These are phyloP conservation scores for Lontra canadensis DNA, from an alignment of 2,113 vertebrate species.

Conservation along the genomic window DNA sequence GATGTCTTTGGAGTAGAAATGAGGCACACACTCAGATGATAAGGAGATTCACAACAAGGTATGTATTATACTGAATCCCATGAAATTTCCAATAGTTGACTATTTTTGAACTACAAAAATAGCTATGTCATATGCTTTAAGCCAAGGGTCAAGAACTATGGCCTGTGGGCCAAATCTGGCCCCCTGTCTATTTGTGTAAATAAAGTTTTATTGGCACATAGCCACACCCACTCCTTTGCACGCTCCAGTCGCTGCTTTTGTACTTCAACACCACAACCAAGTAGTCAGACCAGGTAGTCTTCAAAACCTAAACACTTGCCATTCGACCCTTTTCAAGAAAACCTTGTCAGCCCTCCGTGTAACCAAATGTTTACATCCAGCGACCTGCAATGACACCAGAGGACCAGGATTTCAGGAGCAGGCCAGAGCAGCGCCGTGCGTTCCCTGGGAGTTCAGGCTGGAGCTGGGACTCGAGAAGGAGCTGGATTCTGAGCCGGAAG, in stretches of 20 bases:
- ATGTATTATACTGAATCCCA: background rate
- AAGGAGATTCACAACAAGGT: background rate
- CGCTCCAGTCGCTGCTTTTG: background rate
- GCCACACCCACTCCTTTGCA: background rate
- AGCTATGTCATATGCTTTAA: background rate
- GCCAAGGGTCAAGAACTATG: background rate
- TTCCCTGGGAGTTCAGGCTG: background rate
- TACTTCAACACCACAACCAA: background rate
- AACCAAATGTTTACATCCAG: background rate
- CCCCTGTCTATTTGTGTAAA: background rate
- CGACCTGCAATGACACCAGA: background rate
- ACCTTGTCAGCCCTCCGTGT: background rate
- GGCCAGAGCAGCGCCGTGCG: rapidly evolving
- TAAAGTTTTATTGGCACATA: slow-evolving; percentile 2
- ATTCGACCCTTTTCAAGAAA: background rate
- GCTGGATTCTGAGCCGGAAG: background rate
- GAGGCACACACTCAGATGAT: background rate
- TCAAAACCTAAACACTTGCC: background rate
- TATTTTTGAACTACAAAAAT: background rate
- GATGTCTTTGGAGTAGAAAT: background rate
- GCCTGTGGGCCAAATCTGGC: background rate
- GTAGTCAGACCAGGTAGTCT: too few species aligned
- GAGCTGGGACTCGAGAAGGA: background rate
- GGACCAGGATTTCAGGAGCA: background rate
- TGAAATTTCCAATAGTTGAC: background rate